Evolutionary conservation across 1,140 invertebrate species (phyloP).

Genomic region (Penaeus vannamei): DNA sequence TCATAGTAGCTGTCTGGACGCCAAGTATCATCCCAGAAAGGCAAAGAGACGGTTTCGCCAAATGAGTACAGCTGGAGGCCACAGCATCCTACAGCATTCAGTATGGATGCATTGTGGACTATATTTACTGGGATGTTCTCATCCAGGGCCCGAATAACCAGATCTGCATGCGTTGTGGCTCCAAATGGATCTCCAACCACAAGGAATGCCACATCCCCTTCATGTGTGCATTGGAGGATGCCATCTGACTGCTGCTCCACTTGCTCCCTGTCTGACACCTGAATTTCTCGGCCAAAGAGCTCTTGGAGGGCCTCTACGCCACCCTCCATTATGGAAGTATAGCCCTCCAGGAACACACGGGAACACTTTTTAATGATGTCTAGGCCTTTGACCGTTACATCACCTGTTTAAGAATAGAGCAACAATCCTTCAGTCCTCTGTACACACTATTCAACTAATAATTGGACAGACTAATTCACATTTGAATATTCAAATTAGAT

Average conservation of each 20-base stretch:
- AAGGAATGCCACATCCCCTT: slow-evolving; percentile 87
- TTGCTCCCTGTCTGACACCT: slow-evolving; percentile 92
- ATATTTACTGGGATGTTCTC: slow-evolving; percentile 76
- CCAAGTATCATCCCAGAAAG: slow-evolving; percentile 97
- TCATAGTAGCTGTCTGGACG: slow-evolving; percentile 96
- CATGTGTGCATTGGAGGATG: slow-evolving; percentile 84
- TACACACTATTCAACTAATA: no score
- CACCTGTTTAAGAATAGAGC: slow-evolving; percentile 70
- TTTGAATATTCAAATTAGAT: background rate
- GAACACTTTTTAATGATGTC: slow-evolving; percentile 91
- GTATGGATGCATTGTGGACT: slow-evolving; percentile 98
- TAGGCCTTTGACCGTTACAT: slow-evolving; percentile 96
- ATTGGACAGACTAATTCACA: no score
- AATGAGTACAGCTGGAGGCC: slow-evolving; percentile 94
- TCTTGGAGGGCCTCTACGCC: slow-evolving; percentile 82
- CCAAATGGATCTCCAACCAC: slow-evolving; percentile 82
- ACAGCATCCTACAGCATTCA: slow-evolving; percentile 97
- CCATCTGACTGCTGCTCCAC: slow-evolving; percentile 91
- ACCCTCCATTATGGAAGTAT: slow-evolving; percentile 94
- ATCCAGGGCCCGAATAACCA: slow-evolving; percentile 90
- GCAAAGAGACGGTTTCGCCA: slow-evolving; percentile 98
- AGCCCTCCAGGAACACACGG: slow-evolving; percentile 93
- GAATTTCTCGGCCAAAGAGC: slow-evolving; percentile 85
- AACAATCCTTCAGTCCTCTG: no score
- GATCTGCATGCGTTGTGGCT: slow-evolving; percentile 97